These are phyloP conservation scores for Eulemur rubriventer DNA, from an alignment of 2,797 vertebrate species.

Conservation along the genomic window DNA sequence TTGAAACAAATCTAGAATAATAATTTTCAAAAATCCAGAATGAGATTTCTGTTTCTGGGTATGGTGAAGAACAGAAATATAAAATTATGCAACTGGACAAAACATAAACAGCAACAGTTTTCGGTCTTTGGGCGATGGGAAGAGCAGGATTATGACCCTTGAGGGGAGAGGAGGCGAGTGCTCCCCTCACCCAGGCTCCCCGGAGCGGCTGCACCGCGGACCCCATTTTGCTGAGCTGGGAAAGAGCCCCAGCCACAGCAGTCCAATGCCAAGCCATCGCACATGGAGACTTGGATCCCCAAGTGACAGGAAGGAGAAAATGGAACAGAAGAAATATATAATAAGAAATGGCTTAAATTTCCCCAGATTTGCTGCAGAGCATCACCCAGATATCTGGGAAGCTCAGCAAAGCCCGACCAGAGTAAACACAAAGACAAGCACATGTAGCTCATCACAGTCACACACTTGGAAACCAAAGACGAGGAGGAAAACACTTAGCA, in stretches of 20 bases:
- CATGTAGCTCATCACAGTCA: not conserved
- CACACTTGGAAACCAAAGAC: not conserved
- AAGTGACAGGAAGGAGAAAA: not conserved
- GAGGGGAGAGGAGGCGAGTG: no score
- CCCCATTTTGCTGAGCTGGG: fast-evolving
- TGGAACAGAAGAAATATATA: not conserved
- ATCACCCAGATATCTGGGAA: not conserved
- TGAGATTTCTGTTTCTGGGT: not conserved
- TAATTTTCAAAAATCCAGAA: not conserved
- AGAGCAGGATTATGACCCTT: not conserved
- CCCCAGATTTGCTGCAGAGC: not conserved
- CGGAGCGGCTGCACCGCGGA: no score
- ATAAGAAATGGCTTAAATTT: not conserved
- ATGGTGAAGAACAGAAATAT: not conserved
- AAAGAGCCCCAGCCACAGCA: no score
- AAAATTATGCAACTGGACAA: not conserved
- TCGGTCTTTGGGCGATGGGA: not conserved
- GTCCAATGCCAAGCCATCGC: fast-evolving
- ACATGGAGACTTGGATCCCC: not conserved
- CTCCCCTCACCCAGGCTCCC: not conserved
- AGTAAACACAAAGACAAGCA: not conserved
- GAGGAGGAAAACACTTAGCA: not conserved
- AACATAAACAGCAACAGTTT: not conserved
- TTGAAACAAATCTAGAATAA: not conserved
- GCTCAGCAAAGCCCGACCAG: not conserved